phyloP scores from a whole-genome alignment of 2,113 vertebrate species.

The Aythya baeri region DNA sequence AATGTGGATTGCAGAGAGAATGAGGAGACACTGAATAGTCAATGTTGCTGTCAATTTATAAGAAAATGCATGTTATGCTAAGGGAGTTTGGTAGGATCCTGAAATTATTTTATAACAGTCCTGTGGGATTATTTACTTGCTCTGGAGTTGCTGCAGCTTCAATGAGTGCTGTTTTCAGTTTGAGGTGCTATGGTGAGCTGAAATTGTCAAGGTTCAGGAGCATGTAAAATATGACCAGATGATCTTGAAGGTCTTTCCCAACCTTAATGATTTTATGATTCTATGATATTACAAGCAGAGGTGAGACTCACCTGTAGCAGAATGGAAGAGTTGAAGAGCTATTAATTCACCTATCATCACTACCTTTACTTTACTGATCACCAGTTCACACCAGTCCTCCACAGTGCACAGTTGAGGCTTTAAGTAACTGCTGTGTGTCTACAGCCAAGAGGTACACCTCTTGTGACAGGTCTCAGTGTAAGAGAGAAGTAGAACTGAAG shows the following conservation, averaged over 20 bases:
- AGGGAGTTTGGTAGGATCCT: background rate
- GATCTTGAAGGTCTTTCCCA: too few relatives aligned
- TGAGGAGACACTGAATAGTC: background rate
- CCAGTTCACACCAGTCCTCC: background rate
- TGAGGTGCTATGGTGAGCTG: background rate
- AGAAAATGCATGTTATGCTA: background rate
- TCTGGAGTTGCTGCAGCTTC: background rate
- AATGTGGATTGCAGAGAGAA: background rate
- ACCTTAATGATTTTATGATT: too few relatives aligned
- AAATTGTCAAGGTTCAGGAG: background rate
- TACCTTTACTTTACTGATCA: background rate
- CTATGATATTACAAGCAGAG: background rate
- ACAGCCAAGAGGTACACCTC: background rate
- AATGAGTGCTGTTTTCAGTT: background rate
- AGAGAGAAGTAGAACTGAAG: background rate
- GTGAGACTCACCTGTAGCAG: background rate
- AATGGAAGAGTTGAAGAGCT: background rate
- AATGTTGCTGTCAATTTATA: background rate
- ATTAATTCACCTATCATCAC: background rate
- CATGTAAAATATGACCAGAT: background rate
- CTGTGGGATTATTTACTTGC: background rate
- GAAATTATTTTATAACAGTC: background rate
- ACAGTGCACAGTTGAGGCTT: background rate
- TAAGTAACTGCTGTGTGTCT: background rate
- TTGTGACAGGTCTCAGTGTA: background rate